Evolutionary conservation across 2,888 invertebrate species (phyloP).

Genomic region (Gandaritis pyraliata): DNA sequence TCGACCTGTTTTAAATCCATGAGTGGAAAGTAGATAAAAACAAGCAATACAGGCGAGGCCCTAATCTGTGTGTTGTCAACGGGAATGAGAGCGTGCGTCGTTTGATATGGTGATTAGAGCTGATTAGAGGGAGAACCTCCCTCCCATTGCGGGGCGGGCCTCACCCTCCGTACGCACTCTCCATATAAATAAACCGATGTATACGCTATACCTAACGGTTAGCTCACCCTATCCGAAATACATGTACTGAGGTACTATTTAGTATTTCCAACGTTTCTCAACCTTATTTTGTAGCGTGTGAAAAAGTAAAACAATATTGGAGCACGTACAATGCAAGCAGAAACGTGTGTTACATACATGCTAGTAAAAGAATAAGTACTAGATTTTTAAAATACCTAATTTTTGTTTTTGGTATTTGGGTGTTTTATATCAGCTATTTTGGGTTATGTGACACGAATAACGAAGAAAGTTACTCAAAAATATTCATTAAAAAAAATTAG

Average conservation of each 20-base stretch:
- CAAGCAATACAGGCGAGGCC: constrained; percentile 53
- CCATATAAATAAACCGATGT: constrained; percentile 82
- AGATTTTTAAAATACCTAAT: constrained; percentile 26
- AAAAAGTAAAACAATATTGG: constrained; percentile 42
- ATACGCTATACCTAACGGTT: constrained; percentile 68
- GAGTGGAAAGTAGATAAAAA: constrained; percentile 42
- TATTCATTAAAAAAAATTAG: no score
- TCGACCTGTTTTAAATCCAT: constrained; percentile 19
- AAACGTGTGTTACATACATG: constrained; percentile 32
- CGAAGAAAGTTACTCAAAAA: no score
- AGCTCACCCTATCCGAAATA: constrained; percentile 58
- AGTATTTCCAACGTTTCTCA: constrained; percentile 49
- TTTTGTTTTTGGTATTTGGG: no score
- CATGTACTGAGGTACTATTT: constrained; percentile 47
- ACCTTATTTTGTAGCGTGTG: constrained; percentile 38
- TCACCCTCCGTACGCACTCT: constrained; percentile 75
- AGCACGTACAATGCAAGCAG: constrained; percentile 42
- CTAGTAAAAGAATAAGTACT: constrained; percentile 28
- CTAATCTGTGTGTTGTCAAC: constrained; percentile 81
- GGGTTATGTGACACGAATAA: no score
- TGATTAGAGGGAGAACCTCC: constrained; percentile 76
- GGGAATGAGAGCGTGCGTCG: constrained; percentile 80
- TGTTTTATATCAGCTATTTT: no score
- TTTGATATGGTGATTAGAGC: constrained; percentile 85
- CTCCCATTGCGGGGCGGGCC: constrained; percentile 49